A percentile compares a stretch with the other conserved stretches of the same genome.
These are phyloP conservation scores for Cheilosia variabilis DNA, from an alignment of 2,888 invertebrate species.

Conservation along the genomic window DNA sequence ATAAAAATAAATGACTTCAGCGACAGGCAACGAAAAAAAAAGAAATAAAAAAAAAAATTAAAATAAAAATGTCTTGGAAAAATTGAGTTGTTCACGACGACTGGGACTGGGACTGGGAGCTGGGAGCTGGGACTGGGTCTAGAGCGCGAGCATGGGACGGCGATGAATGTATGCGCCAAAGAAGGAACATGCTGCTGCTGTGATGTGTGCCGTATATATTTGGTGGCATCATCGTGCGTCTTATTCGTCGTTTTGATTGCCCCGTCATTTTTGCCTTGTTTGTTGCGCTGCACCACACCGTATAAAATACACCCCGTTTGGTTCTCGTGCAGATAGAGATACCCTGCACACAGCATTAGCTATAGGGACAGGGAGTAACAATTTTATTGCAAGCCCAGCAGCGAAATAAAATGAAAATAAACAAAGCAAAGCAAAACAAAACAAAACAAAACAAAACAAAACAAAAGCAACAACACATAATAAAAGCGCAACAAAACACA, in stretches of 20 bases:
- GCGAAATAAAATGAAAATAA: conserved; percentile 44
- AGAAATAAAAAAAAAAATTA: conserved; percentile 42
- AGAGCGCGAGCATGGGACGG: conserved; percentile 26
- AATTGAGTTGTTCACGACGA: conserved; percentile 61
- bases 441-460: background rate
- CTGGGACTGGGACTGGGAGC: conserved; percentile 15
- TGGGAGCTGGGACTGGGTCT: conserved; percentile 22
- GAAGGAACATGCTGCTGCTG: conserved; percentile 52
- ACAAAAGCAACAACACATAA: conserved; percentile 32
- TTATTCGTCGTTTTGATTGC: conserved; percentile 50
- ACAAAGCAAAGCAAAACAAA: background rate
- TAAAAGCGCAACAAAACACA: conserved; percentile 32
- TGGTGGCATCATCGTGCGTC: conserved; percentile 54
- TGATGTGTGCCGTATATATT: conserved; percentile 54
- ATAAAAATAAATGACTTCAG: conserved; percentile 51
- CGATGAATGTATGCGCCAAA: conserved; percentile 20
- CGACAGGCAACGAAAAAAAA: conserved; percentile 49
- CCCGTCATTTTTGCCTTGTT: conserved; percentile 36
- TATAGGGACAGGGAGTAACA: conserved; percentile 13
- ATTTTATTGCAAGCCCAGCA: conserved; percentile 38
- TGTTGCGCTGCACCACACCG: conserved; percentile 3
- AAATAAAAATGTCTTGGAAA: conserved; percentile 61
- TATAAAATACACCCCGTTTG: conserved; percentile 4
- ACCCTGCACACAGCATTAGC: background rate
- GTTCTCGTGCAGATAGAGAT: background rate